Evolutionary conservation across 2,888 invertebrate species (phyloP), one percentile per base, ranked within the genome.

Genomic region (Himalopsyche kuldschensis): DNA sequence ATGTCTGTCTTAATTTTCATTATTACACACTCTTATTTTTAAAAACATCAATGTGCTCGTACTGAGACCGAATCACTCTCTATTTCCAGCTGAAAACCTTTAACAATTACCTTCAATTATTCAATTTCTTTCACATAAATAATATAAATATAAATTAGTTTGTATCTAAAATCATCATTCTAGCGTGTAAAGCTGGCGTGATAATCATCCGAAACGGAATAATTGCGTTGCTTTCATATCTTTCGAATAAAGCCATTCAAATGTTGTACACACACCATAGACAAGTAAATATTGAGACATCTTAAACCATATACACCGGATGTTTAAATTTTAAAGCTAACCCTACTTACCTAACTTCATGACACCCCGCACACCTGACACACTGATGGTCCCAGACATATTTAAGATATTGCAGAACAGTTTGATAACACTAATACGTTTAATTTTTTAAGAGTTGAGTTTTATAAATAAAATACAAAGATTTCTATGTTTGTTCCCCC

Each of bases 1-100:
- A 80, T 84, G 47, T 78, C 31, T 69, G 75, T 82, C 79, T 76
- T 77, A 80, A 76, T 47, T 76, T 79, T 69, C 78, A 84, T 84
- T 48, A 82, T 78, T 81, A 78, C 85, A 83, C 85, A 81, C 81
- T 76, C 79, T 84, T 85, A 84, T 30, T 79, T 46, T 79, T 82
- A 84, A 69, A 80, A 83, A 80, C 75, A 82, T 79, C 75, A n/a
- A 82, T 78, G 83, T 83, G 83, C 79, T 75, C 32, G 41, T 35
- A 82, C 47, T 63, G 78, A 82, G 75, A 82, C 75, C 75, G 82
- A 79, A 41, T 35, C 35, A 75, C 55, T 79, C 55, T 79, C 24
- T 55, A 41, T 55, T 55, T 55, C 75, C 31, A 75, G 30, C 75
- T 31, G 30, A 31, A 75, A 75, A 31, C 20, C 30, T 75, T 75